Base-by-base conservation (phyloP, 2,113 vertebrate species). In the Conger conger region DNA sequence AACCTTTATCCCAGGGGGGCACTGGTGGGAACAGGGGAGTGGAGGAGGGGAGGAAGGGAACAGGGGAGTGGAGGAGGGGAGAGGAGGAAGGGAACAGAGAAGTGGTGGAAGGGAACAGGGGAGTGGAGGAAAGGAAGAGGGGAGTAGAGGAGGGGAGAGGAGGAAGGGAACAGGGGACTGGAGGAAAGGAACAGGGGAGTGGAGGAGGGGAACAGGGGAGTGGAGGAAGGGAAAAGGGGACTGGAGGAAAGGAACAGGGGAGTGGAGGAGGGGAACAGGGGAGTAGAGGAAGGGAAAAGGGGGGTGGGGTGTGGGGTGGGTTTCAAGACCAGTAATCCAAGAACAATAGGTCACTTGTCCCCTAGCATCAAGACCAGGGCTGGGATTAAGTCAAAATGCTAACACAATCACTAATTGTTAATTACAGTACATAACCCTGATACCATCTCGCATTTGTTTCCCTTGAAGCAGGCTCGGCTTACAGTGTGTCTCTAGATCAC, bases 331-430 rank as follows among this genome's bases (percentile, higher is more conserved):
- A 86, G 50, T 79, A 79, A 63, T 30, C 18, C 42, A n/a, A 82
- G 85, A 78, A 86, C 81, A 86, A 82, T 82, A 40, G 85, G 36
- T 33, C 37, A 57, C 82, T 86, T 86, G 53, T 79, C 50, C 76
- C 3, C 36, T 37, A 50, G 73, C 38, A 57, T 30, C 53, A 79
- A 57, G 1, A 57, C 20, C 40, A 76, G 38, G 4, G 30, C n/a
- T 36, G 40, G 79, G 79, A 80, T 81, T 76, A 76, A 85, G 82
- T 50, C 40, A 76, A 76, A 68, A 68, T 8, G 13, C 15, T 78
- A 50, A 79, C 76, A 20, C 68, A 73, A 73, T 33, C 83, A 40
- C 35, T 77, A 40, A 79, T 84, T 36, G 23, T 84, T 79, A 79
- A 40, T 79, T 45, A 78, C n/a, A 77, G 54, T 54, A 78, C n/a